phyloP scores from a whole-genome alignment of 2,797 vertebrate species.

The Perodicticus potto region DNA sequence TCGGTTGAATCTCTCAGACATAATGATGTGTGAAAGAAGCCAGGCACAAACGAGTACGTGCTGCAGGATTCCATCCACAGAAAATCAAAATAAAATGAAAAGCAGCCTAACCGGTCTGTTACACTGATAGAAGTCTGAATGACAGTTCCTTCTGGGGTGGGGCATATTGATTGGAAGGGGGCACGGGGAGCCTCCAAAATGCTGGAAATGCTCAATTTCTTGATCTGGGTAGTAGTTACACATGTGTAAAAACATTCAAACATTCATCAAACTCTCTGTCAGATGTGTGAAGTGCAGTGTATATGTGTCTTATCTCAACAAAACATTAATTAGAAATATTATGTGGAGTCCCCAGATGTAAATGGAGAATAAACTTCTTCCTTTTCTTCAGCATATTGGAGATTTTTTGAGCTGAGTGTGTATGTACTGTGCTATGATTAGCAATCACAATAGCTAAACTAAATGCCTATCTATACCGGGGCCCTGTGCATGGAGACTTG shows the following conservation, averaged over 20 bases:
- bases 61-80: background rate
- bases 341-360: background rate
- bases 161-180: background rate
- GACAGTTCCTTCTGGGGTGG: background rate
- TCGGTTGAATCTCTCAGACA: background rate
- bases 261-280: background rate
- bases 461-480: background rate
- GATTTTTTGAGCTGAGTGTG: background rate
- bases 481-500: background rate
- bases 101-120: background rate
- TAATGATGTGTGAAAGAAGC: background rate
- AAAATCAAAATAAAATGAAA: slow-evolving; percentile 13
- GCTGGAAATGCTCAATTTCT: background rate
- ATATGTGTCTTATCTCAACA: background rate
- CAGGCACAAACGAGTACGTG: background rate
- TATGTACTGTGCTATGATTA: background rate
- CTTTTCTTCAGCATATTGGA: background rate
- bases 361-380: background rate
- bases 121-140: background rate
- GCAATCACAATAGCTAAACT: background rate
- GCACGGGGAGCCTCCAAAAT: background rate
- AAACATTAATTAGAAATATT: background rate
- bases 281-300: background rate
- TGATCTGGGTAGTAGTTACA: background rate
- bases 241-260: background rate